Evolutionary conservation across 2,797 vertebrate species (phyloP), one percentile per base, ranked within the genome.

Genomic region (Trachurus trachurus): DNA sequence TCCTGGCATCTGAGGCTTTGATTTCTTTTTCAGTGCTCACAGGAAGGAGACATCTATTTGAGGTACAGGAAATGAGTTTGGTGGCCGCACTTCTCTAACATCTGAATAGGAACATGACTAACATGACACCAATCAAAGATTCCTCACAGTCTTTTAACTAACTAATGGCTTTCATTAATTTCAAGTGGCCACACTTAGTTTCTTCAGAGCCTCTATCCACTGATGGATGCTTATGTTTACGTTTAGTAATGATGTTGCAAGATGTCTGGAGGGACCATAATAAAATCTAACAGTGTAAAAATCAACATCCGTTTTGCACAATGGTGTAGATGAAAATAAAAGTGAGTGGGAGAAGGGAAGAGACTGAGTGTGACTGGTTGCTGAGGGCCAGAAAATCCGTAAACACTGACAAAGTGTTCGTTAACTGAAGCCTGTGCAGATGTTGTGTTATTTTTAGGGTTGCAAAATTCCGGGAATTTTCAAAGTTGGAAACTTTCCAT

Each of bases 111-210:
- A 29, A 72, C 12, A 13, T 22, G 50, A 71, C 19, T 22, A 76
- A 73, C 19, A 66, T 42, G 45, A 44, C 58, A 67, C 13, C n/a
- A 17, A 52, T 57, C 21, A 57, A 44, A 44, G 69, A 22, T 13
- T 56, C 12, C n/a, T 39, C 53, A 31, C 37, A 40, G 49, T 42
- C 56, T 29, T 66, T 50, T 61, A 6, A 74, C 34, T 56, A 66
- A 52, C 39, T 78, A 22, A 64, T 52, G 49, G 31, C 19, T 69
- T 68, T 47, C 6, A 63, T 73, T 58, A 0, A 57, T 53, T 73
- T 59, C 31, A 42, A 37, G 16, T 29, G 42, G 40, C 40, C 45
- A 44, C 26, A 58, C 17, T 66, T 26, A 58, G 40, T 77, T 68
- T 68, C n/a, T 60, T 78, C 26, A 56, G 34, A 49, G 54, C 12